Base-by-base conservation (phyloP, 2,797 vertebrate genomes). In the Pangasius djambal region DNA sequence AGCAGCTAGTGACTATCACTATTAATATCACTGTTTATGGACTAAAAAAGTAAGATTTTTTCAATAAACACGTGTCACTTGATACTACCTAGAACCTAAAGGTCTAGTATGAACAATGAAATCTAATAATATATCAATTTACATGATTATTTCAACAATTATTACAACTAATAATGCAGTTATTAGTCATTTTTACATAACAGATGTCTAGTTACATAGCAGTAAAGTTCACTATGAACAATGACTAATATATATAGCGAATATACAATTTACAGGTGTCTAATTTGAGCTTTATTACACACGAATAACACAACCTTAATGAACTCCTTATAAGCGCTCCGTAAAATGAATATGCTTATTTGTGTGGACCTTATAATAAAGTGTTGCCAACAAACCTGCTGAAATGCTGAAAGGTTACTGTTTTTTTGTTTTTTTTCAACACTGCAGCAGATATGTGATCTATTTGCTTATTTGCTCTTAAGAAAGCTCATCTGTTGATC, bases 401-500 rank as follows among this genome's bases (percentile, higher is more conserved):
- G 52, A 79, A 79, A 57, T 34, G 8, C 15, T 34, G 8, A 55
- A 78, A 52, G 2, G 2, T 78, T 31, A 4, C 6, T 31, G 50
- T 9, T 40, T 40, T 40, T 3, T 40, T 44, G 4, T 22, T 59
- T 37, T 81, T 20, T 34, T 55, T 37, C 1, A 57, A 3, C 78
- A 20, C 44, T 50, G 74, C 74, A 15, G 44, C 44, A 50, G 44
- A 77, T 6, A 48, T 75, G 44, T 50, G 44, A 22, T 37, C 9
- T 37, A 12, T 85, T 85, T 70, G 28, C 7, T 13, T 37, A 52
- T 34, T 52, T 55, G 16, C 13, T 87, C 44, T 77, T 3, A 20
- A 15, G 6, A 59, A 79, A 69, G 16, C 9, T 72, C 31, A 28
- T 59, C 61, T 87, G 8, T 89, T 74, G 5, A 88, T 85, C 37